Percentiles rank a stretch among this genome's conserved stretches.
Evolutionary conservation across 2,113 vertebrate species (phyloP).

Genomic region (Pseudopodoces humilis): DNA sequence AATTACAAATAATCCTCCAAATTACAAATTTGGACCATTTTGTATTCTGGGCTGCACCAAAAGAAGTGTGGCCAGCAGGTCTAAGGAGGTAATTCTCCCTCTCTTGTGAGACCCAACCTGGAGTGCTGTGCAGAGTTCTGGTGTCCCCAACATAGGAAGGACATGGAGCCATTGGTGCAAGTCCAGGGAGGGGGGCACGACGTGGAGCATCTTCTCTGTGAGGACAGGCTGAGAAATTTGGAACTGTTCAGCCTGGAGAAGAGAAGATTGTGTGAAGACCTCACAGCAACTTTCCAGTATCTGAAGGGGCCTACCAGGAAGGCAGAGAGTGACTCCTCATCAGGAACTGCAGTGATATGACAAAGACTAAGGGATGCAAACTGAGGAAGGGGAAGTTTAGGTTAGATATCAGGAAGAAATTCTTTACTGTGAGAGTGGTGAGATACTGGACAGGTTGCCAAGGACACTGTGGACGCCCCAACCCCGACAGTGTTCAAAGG

Average conservation of each 20-base stretch:
- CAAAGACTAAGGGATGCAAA: not conserved
- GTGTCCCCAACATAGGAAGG: not conserved
- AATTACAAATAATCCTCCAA: not conserved
- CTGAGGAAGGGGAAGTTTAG: not conserved
- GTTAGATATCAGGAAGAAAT: not conserved
- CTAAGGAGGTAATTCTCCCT: not conserved
- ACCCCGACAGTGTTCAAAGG: not conserved
- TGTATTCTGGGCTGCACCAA: not conserved
- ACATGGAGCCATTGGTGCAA: not conserved
- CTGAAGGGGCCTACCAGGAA: not conserved
- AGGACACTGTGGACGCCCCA: accelerated
- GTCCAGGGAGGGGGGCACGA: not conserved
- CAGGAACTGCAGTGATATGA: not conserved
- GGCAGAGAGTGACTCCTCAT: not conserved
- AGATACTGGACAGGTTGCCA: not conserved
- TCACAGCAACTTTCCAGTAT: not conserved
- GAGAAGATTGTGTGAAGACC: not conserved
- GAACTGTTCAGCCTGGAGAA: not conserved
- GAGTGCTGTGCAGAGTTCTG: not conserved
- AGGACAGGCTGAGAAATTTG: not conserved
- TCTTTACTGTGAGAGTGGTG: not conserved
- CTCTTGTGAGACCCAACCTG: not conserved
- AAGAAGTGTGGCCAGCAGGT: not conserved
- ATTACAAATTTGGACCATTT: not conserved
- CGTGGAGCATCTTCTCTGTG: not conserved